phyloP scores from a whole-genome alignment of 2,797 vertebrate species.

The Hypotaenidia okinawae region DNA sequence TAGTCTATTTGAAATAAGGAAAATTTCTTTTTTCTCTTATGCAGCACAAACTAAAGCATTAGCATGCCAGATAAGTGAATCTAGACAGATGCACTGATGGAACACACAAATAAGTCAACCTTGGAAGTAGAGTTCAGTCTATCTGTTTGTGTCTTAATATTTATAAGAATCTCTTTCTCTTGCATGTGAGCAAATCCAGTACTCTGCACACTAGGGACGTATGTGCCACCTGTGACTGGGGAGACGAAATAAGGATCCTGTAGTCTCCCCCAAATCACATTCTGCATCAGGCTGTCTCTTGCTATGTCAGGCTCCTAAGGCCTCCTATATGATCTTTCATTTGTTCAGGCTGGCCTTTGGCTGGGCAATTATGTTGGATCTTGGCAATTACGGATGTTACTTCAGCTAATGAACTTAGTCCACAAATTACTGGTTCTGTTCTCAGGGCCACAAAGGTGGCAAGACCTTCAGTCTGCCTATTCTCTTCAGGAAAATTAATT shows the following conservation, averaged over 20 bases:
- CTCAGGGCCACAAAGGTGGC: not conserved
- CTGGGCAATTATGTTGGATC: not conserved
- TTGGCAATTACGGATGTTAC: not conserved
- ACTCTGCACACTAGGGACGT: not conserved
- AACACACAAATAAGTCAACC: not conserved
- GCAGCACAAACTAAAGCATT: not conserved
- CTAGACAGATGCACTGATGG: not conserved
- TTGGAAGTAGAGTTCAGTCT: not conserved
- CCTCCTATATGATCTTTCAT: not conserved
- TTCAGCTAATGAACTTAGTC: not conserved
- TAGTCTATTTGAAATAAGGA: not conserved
- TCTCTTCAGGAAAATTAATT: conserved; percentile 17
- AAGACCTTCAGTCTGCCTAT: conserved; percentile 21
- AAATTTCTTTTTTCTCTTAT: not conserved
- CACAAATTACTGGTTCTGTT: conserved; percentile 3
- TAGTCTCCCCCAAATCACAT: not conserved
- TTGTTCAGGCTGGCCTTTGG: not conserved
- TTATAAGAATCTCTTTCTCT: not conserved
- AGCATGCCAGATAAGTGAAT: not conserved
- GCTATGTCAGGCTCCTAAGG: not conserved
- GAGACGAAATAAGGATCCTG: not conserved
- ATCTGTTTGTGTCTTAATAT: not conserved
- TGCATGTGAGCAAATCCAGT: not conserved
- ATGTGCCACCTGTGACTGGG: not conserved
- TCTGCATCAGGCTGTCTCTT: not conserved